A percentile compares a stretch with the other conserved stretches of the same genome.
Conservation (phyloP, 2,888 invertebrate genomes). For the Drosophila seclusa region DNA sequence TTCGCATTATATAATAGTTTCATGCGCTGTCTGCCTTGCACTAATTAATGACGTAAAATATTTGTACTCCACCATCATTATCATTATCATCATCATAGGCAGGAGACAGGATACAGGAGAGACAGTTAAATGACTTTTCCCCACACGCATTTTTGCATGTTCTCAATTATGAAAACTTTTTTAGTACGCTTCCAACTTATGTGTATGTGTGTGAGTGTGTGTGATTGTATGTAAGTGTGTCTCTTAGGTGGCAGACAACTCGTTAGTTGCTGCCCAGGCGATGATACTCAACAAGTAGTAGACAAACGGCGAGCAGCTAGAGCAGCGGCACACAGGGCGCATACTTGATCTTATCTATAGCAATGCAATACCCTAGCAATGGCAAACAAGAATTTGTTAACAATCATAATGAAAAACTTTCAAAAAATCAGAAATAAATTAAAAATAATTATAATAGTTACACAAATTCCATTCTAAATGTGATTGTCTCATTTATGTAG, state of each 20-base stretch:
- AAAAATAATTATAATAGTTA: background rate
- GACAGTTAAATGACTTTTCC: background rate
- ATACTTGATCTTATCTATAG: constrained; percentile 62
- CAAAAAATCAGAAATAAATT: too few species aligned
- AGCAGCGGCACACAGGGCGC: constrained; percentile 22
- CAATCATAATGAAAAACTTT: background rate
- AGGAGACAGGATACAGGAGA: constrained; percentile 1
- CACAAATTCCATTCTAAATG: background rate
- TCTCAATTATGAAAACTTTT: constrained; percentile 76
- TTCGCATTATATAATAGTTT: constrained; percentile 74
- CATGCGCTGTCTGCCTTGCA: constrained; percentile 48
- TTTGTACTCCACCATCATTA: constrained; percentile 67
- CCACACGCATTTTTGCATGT: constrained; percentile 50
- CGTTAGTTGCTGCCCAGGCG: constrained; percentile 49
- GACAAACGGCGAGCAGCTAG: constrained; percentile 20
- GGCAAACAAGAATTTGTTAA: background rate
- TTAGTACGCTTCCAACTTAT: constrained; percentile 49
- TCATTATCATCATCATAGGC: background rate
- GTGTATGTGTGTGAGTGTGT: constrained; percentile 16
- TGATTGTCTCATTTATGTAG: background rate
- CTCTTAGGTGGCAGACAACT: constrained; percentile 32
- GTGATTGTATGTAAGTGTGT: constrained; percentile 2
- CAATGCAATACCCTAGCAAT: constrained; percentile 14
- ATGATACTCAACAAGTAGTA: constrained; percentile 64
- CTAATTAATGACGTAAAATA: constrained; percentile 77